Conservation (phyloP, 2,888 invertebrate genomes). For the Bedellia somnulentella region DNA sequence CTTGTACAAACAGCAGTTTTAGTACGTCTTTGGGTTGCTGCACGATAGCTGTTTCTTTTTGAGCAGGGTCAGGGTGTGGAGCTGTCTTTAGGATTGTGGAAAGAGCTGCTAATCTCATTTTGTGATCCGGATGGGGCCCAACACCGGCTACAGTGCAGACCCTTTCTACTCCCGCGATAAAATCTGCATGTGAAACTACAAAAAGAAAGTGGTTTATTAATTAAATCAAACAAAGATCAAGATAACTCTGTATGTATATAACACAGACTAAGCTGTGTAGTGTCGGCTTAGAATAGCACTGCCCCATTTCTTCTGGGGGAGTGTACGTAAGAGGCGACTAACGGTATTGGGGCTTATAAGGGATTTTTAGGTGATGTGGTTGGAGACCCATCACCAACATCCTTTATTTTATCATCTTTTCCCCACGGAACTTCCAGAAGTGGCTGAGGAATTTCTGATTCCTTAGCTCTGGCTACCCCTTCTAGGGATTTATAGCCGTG, state of each 20-base stretch:
- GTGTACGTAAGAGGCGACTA: too few relatives aligned
- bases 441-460: too few relatives aligned
- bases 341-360: too few relatives aligned
- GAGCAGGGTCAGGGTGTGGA: conserved; percentile 70
- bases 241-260: conserved; percentile 7
- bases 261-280: too few relatives aligned
- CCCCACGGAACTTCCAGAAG: too few relatives aligned
- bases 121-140: conserved; percentile 44
- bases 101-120: conserved; percentile 58
- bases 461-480: too few relatives aligned
- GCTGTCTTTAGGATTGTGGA: conserved; percentile 79
- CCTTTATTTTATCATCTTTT: too few relatives aligned
- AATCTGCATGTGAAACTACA: conserved; percentile 80
- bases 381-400: too few relatives aligned
- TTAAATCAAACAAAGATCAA: conserved; percentile 1
- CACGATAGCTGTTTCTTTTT: conserved; percentile 27
- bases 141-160: conserved; percentile 68
- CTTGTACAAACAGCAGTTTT: conserved; percentile 78
- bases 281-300: too few relatives aligned
- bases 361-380: too few relatives aligned
- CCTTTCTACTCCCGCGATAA: conserved; percentile 77
- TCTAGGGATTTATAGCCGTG: too few relatives aligned
- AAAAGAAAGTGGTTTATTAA: conserved; percentile 13
- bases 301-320: too few relatives aligned
- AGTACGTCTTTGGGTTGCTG: conserved; percentile 67